Evolutionary conservation across 2,113 vertebrate species (phyloP), one percentile per base, ranked within the genome.

Genomic region (Antechinus flavipes): DNA sequence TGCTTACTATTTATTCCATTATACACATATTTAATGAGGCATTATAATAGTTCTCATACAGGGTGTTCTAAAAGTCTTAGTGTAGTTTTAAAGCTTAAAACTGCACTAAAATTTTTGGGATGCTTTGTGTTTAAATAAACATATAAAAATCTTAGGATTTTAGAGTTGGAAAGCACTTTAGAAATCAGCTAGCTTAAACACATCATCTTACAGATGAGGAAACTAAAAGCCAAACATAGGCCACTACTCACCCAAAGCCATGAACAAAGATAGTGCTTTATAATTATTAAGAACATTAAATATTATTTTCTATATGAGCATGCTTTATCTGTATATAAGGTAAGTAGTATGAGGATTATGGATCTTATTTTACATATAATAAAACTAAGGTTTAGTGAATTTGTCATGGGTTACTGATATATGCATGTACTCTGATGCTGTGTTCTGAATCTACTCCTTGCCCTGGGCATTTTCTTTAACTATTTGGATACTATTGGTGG

Each of bases 191-290:
- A 42, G n/a, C 42, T 23, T 84, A 84, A 84, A 23, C n/a, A n/a
- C 19, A 42, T 42, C 68, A 5, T 53, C 90, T 91, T 90, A 55
- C 46, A 91, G n/a, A 52, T 93, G 8, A 92, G 50, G 90, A 97
- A 93, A 94, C 14, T 22, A 26, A 19, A 0, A 5, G 25, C 25
- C 14, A 89, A 89, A 91, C 46, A 96, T 9, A 30, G 46, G 23
- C 53, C 22, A 42, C 52, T 46, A 9, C 55, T 92, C 90, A 1
- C 12, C 54, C 42, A 47, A 42, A 11, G 49, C 76, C 12, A 8
- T 92, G 50, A 52, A 52, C 50, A 10, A 27, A 23, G 9, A 50
- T 68, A 90, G 22, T 26, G 14, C n/a, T 84, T 42, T 42, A 84
- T 84, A 84, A 23, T 84, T 42, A 84, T 84, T 22, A 84, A 42